phyloP scores from a whole-genome alignment of 2,888 invertebrate species.

The Drosophila niveifrons region DNA sequence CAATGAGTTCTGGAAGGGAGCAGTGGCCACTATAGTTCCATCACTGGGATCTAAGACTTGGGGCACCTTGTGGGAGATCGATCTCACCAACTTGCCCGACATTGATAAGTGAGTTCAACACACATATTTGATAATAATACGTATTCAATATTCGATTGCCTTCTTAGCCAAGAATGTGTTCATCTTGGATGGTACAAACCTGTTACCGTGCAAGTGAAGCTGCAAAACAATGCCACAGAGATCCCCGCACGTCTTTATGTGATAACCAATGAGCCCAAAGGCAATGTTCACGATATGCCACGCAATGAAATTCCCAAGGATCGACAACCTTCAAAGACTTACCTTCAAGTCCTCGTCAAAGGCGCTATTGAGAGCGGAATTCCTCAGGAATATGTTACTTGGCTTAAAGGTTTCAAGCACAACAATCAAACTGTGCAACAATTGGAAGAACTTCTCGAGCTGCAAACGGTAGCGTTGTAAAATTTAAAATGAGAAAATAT shows the following conservation, averaged over 20 bases:
- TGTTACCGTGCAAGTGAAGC: constrained; percentile 87
- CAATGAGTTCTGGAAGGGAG: constrained; percentile 89
- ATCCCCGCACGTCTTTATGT: constrained; percentile 90
- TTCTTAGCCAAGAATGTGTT: constrained; percentile 79
- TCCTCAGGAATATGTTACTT: constrained; percentile 90
- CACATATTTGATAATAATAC: background rate
- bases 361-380: constrained; percentile 86
- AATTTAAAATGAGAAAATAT: background rate
- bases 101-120: constrained; percentile 88
- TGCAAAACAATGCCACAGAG: constrained; percentile 81
- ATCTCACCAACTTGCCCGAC: constrained; percentile 87
- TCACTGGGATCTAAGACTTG: constrained; percentile 85
- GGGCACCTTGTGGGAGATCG: constrained; percentile 93
- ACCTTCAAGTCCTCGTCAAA: constrained; percentile 86
- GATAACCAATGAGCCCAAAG: constrained; percentile 87
- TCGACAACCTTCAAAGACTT: constrained; percentile 91
- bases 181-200: constrained; percentile 88
- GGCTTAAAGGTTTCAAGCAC: constrained; percentile 89
- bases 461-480: constrained; percentile 67
- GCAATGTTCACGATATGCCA: constrained; percentile 79
- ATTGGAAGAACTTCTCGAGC: constrained; percentile 84
- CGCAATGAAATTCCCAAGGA: constrained; percentile 86
- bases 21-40: constrained; percentile 92
- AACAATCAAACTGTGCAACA: constrained; percentile 89
- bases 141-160: background rate